Conservation (phyloP, 2,113 vertebrate genomes). For the Heloderma charlesbogerti region DNA sequence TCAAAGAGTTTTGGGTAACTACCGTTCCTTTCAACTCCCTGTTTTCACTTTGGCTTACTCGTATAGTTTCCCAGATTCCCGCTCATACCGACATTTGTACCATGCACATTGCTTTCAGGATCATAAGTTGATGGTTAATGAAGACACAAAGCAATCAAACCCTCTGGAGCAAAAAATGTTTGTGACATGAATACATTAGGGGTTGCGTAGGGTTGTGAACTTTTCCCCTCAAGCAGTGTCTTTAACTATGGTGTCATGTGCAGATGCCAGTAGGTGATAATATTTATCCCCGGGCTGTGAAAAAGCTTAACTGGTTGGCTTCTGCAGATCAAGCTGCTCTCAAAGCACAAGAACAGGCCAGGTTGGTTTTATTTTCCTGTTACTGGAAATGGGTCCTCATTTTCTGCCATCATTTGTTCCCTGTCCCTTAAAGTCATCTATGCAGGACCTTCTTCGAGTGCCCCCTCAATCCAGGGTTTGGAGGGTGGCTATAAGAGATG, state of each 20-base stretch:
- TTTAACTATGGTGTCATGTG: neutral
- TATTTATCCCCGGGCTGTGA: too few species aligned
- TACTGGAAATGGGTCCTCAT: neutral
- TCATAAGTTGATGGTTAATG: neutral
- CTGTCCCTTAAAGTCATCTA: too few species aligned
- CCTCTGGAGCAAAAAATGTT: neutral
- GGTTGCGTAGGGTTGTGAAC: neutral
- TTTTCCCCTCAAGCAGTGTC: neutral
- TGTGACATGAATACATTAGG: neutral
- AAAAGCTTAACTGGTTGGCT: too few species aligned
- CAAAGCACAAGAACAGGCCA: neutral
- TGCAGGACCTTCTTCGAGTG: too few species aligned
- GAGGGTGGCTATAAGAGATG: too few species aligned
- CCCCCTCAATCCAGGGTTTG: too few species aligned
- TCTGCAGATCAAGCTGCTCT: too few species aligned
- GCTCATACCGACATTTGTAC: neutral
- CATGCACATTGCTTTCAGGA: neutral
- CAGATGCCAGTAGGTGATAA: too few species aligned
- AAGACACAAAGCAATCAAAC: neutral
- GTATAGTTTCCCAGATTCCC: too few species aligned
- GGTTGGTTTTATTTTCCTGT: neutral
- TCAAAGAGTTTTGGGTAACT: neutral
- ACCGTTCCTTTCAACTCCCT: neutral
- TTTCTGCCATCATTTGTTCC: neutral
- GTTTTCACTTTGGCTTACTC: neutral